Evolutionary conservation across 2,797 vertebrate species (phyloP).

Genomic region (Novumbra hubbsi): DNA sequence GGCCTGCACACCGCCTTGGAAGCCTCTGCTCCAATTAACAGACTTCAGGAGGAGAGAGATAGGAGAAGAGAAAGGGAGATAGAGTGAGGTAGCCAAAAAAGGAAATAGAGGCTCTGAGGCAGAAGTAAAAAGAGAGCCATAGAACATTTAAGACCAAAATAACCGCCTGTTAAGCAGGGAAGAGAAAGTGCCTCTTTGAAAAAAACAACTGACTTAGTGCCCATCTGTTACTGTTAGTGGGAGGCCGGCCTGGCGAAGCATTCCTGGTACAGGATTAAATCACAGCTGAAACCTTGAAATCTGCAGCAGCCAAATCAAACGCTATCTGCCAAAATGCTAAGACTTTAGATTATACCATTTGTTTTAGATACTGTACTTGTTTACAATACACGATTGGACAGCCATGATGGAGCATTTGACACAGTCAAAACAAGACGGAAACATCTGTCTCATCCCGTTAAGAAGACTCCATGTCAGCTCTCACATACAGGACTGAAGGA

Average conservation of each 20-base stretch:
- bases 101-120: background rate
- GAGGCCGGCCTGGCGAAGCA: background rate
- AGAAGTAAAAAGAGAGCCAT: background rate
- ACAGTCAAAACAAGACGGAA: background rate
- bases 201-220: background rate
- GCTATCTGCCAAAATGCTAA: background rate
- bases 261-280: background rate
- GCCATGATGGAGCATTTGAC: slow-evolving; percentile 10
- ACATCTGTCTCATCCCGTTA: background rate
- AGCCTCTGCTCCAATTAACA: background rate
- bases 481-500: background rate
- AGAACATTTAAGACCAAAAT: background rate
- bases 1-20: slow-evolving; percentile 1
- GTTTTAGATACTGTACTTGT: slow-evolving; percentile 28
- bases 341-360: background rate
- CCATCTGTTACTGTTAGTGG: background rate
- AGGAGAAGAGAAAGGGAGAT: slow-evolving; percentile 2
- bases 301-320: background rate
- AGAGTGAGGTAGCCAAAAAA: background rate
- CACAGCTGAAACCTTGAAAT: background rate
- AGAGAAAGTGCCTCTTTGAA: background rate
- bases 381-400: slow-evolving; percentile 39
- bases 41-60: slow-evolving; percentile 10
- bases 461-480: background rate
- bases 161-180: background rate